These are phyloP conservation scores for Zootoca vivipara DNA, from an alignment of 2,113 vertebrate genomes.

Conservation along the genomic window DNA sequence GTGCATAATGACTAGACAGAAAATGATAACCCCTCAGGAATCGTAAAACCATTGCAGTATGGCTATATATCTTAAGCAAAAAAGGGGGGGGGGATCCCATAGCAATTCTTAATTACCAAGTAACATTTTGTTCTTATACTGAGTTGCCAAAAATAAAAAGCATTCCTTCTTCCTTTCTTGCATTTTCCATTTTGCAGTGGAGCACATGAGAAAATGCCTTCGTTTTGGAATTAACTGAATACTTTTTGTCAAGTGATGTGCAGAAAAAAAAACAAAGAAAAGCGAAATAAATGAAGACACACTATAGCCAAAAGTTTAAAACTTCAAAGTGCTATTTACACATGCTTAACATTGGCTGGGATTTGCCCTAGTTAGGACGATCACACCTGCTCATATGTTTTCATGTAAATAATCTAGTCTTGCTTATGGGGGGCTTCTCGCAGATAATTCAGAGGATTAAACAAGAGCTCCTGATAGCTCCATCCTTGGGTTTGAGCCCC, in stretches of 20 bases:
- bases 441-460: no score
- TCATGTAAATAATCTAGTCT: neutral
- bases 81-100: no score
- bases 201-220: neutral
- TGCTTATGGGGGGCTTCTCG: no score
- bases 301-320: neutral
- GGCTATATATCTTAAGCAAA: neutral
- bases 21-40: conserved; percentile 7
- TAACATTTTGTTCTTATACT: neutral
- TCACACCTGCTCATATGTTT: neutral
- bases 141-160: neutral
- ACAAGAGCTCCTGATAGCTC: no score
- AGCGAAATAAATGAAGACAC: neutral
- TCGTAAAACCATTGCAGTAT: neutral
- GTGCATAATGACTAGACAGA: conserved; percentile 16
- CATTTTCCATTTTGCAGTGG: neutral
- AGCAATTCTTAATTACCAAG: neutral
- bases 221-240: neutral
- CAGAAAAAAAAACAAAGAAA: neutral
- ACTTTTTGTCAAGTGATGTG: neutral
- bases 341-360: neutral
- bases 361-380: no score
- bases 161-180: neutral
- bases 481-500: no score
- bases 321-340: neutral